Conservation (phyloP, 2,888 invertebrate species). For the Drosophila peninsularis region DNA sequence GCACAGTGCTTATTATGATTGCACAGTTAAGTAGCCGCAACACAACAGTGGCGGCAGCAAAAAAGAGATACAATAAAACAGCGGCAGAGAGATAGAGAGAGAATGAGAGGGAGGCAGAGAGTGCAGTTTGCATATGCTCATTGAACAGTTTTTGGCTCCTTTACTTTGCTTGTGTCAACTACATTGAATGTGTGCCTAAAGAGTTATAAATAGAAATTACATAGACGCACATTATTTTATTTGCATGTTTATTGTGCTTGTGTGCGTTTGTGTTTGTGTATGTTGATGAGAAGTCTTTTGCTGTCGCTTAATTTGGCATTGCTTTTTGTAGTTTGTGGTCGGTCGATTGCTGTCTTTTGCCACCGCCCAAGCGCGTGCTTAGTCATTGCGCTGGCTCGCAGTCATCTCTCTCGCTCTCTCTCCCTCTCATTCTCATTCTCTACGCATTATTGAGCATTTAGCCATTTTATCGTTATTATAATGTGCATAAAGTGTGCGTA, state of each 20-base stretch:
- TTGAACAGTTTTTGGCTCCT: constrained; percentile 36
- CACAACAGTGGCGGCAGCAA: constrained; percentile 1
- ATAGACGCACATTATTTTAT: constrained; percentile 29
- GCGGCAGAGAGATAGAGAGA: not conserved
- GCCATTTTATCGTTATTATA: constrained; percentile 64
- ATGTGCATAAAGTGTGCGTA: constrained; percentile 53
- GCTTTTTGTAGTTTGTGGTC: constrained; percentile 48
- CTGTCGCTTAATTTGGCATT: constrained; percentile 71
- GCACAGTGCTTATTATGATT: constrained; percentile 44
- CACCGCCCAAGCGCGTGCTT: constrained; percentile 39
- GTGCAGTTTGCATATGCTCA: constrained; percentile 39
- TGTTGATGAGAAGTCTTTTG: constrained; percentile 28
- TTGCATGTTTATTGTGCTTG: constrained; percentile 19
- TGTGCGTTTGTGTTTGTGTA: constrained; percentile 1
- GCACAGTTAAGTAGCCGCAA: constrained; percentile 48
- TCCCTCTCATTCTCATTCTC: constrained; percentile 18
- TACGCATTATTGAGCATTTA: constrained; percentile 71
- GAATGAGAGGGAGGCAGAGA: constrained; percentile 10
- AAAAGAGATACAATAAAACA: not conserved
- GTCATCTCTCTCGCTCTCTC: constrained; percentile 8
- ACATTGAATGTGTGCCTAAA: constrained; percentile 38
- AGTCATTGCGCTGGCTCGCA: constrained; percentile 25
- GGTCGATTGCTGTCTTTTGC: constrained; percentile 18
- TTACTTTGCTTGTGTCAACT: constrained; percentile 41
- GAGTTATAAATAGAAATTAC: constrained; percentile 62